Evolutionary conservation across 2,888 invertebrate species (phyloP).

Genomic region (Nomada flava): DNA sequence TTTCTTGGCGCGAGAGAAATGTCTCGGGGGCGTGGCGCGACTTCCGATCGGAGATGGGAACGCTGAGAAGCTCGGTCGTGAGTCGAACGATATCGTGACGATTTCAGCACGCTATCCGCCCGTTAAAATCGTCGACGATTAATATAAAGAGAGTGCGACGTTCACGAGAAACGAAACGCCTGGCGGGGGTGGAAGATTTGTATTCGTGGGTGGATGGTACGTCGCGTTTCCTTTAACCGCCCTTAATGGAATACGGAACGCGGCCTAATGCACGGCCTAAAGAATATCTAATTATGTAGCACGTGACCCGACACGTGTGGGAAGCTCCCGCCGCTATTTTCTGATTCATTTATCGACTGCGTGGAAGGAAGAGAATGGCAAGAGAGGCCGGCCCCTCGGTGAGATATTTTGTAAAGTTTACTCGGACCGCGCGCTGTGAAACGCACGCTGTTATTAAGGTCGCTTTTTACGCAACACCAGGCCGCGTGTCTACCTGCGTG

Average conservation of each 20-base stretch:
- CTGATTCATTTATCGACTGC: constrained; percentile 79
- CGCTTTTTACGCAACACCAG: constrained; percentile 53
- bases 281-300: constrained; percentile 84
- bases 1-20: constrained; percentile 48
- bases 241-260: constrained; percentile 74
- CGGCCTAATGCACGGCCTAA: constrained; percentile 78
- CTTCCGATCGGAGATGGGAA: constrained; percentile 69
- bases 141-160: constrained; percentile 70
- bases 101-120: constrained; percentile 76
- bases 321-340: constrained; percentile 82
- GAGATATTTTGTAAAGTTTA: constrained; percentile 83
- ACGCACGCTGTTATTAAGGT: constrained; percentile 81
- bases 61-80: constrained; percentile 24
- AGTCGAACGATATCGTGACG: constrained; percentile 54
- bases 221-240: constrained; percentile 50
- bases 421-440: constrained; percentile 79
- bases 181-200: neutral
- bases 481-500: constrained; percentile 70
- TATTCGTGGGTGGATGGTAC: constrained; percentile 4
- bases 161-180: constrained; percentile 23
- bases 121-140: constrained; percentile 79
- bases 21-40: constrained; percentile 45
- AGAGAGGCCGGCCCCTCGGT: constrained; percentile 76
- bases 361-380: constrained; percentile 63
- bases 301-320: constrained; percentile 83